Evolutionary conservation across 2,113 vertebrate genomes (phyloP), one percentile per base, ranked within the genome.

Genomic region (Holacanthus passer): DNA sequence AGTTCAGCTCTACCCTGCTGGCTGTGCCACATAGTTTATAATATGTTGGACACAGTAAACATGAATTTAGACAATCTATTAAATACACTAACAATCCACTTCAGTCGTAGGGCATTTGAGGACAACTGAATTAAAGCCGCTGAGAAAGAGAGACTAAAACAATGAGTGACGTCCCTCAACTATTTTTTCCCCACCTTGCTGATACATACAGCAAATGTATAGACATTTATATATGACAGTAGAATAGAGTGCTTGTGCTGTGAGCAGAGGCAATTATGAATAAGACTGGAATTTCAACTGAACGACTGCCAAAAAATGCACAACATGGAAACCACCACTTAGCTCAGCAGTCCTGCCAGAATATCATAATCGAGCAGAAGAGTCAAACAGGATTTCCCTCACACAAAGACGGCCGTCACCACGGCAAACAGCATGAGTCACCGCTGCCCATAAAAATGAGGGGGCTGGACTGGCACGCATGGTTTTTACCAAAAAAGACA

Each of bases 321-420:
- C 24, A 66, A 19, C 5, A 65, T 72, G 65, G 77, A 84, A 77
- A 83, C 60, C 52, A 80, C 62, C 47, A 84, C 31, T 81, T 84
- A 75, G 29, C 50, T 45, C n/a, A 14, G 35, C 39, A 43, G 47
- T 45, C 58, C 60, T 77, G n/a, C 14, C 45, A 58, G 48, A 68
- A 43, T 16, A 81, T 81, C 59, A 75, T 63, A 75, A 56, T 29
- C 67, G 73, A 32, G 19, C 64, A 72, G 27, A 65, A 77, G 56
- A 84, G 22, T 59, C 56, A 37, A 66, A 82, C 82, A 86, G 88
- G 88, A 87, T 79, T 89, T 91, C 85, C 89, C 70, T 29, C 3
- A 29, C 53, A 73, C 56, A 73, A 80, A 86, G 59, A 60, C 31
- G 43, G 17, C 71, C 3, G 27, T 52, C 62, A 52, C 6, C 43